phyloP scores from a whole-genome alignment of 2,797 vertebrate species.

The Melanotaenia maccullochi region DNA sequence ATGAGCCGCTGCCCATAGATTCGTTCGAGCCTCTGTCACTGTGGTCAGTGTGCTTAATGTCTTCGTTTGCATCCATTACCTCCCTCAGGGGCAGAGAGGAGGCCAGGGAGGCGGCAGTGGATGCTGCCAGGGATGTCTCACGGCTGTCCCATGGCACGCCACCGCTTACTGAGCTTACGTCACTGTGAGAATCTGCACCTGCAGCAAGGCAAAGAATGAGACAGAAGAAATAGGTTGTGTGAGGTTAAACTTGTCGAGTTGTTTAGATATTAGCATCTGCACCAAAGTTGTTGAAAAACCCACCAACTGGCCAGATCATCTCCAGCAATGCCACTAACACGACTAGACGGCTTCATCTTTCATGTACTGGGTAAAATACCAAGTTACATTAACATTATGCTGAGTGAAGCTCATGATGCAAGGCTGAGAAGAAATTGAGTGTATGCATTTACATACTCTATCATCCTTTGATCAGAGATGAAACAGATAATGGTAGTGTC shows the following conservation, averaged over 20 bases:
- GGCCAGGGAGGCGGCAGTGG: constrained; percentile 79
- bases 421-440: constrained; percentile 7
- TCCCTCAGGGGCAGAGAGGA: constrained; percentile 77
- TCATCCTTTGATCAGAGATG: constrained; percentile 25
- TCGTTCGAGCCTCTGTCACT: constrained; percentile 84
- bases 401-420: constrained; percentile 23
- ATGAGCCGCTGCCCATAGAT: constrained; percentile 90
- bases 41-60: constrained; percentile 69
- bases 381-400: background rate
- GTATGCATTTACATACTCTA: constrained; percentile 1
- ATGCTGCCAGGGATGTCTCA: constrained; percentile 86
- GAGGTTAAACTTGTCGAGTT: background rate
- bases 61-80: constrained; percentile 80
- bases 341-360: constrained; percentile 7
- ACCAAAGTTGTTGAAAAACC: background rate
- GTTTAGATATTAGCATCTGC: background rate
- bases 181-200: constrained; percentile 87
- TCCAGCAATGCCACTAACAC: background rate
- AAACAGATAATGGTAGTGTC: constrained; percentile 3
- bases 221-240: constrained; percentile 1
- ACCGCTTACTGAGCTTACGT: constrained; percentile 87
- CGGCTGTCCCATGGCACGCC: constrained; percentile 88
- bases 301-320: background rate
- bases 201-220: constrained; percentile 26
- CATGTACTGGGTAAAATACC: background rate